A percentile compares a stretch with the other conserved stretches of the same genome.
phyloP scores from a whole-genome alignment of 2,888 invertebrate species.

The Amphipyra tragopoginis region DNA sequence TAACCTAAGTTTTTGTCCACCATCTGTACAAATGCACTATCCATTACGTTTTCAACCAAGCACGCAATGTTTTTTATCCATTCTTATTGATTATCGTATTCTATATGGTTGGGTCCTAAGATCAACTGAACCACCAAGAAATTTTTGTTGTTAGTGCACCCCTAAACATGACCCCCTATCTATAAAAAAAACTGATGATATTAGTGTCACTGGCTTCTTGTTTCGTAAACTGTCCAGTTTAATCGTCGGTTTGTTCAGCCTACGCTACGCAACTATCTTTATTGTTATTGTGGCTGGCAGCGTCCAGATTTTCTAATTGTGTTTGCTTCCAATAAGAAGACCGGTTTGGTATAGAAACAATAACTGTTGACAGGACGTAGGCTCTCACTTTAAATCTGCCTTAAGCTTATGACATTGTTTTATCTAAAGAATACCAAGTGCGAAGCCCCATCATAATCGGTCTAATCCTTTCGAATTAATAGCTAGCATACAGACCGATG shows the following conservation, averaged over 20 bases:
- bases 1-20: no score
- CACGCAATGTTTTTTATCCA: no score
- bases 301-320: slow-evolving; percentile 47
- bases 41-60: no score
- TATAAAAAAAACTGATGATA: slow-evolving; percentile 17
- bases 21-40: no score
- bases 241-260: slow-evolving; percentile 35
- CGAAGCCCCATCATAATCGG: slow-evolving; percentile 33
- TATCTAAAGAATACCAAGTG: slow-evolving; percentile 44
- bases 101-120: no score
- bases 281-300: slow-evolving; percentile 45
- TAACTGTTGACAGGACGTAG: slow-evolving; percentile 7
- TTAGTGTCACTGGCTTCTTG: slow-evolving; percentile 10
- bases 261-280: slow-evolving; percentile 42
- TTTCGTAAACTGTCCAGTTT: slow-evolving; percentile 35
- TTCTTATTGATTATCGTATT: no score
- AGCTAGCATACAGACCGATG: neutral
- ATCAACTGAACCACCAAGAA: no score
- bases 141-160: neutral
- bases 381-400: slow-evolving; percentile 28
- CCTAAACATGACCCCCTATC: slow-evolving; percentile 7
- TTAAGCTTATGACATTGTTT: slow-evolving; percentile 43
- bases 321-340: slow-evolving; percentile 31
- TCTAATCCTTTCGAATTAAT: slow-evolving; percentile 19
- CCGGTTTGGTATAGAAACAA: slow-evolving; percentile 27